A percentile compares a stretch with the other conserved stretches of the same genome.
phyloP scores from a whole-genome alignment of 2,888 invertebrate genomes.

The Ligdia adustata region DNA sequence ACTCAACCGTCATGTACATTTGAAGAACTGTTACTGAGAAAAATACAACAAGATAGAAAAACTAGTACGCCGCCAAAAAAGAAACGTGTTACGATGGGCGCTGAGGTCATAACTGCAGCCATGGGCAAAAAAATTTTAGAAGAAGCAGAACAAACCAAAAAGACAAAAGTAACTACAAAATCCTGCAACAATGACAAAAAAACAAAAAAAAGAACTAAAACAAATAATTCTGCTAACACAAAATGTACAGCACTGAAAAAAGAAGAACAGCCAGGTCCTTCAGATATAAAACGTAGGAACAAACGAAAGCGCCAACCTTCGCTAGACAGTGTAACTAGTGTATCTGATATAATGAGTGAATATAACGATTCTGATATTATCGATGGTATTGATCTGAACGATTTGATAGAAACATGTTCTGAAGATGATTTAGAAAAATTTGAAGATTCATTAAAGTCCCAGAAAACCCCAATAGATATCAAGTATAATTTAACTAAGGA shows the following conservation, averaged over 20 bases:
- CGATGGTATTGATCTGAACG: neutral
- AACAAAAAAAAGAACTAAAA: too few species aligned
- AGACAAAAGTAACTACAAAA: constrained; percentile 11
- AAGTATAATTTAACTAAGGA: neutral
- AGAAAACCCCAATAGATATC: neutral
- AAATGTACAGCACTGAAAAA: constrained; percentile 5
- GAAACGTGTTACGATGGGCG: neutral
- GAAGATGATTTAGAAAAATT: neutral
- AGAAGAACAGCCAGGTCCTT: constrained; percentile 14
- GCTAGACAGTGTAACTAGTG: constrained; percentile 15
- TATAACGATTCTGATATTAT: constrained; percentile 4
- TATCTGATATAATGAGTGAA: constrained; percentile 17
- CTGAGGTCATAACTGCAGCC: neutral
- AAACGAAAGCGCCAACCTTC: constrained; percentile 15
- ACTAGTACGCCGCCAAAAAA: neutral
- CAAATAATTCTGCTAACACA: constrained; percentile 8
- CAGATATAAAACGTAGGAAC: constrained; percentile 14
- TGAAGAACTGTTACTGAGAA: neutral
- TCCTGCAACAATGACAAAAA: neutral
- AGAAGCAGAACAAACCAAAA: constrained; percentile 10
- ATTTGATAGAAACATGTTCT: neutral
- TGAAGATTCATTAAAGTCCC: neutral
- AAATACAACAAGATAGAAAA: neutral
- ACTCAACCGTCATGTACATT: neutral
- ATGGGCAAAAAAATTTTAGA: too few species aligned